phyloP scores from a whole-genome alignment of 2,113 vertebrate species.

The Megaceryle torquata region DNA sequence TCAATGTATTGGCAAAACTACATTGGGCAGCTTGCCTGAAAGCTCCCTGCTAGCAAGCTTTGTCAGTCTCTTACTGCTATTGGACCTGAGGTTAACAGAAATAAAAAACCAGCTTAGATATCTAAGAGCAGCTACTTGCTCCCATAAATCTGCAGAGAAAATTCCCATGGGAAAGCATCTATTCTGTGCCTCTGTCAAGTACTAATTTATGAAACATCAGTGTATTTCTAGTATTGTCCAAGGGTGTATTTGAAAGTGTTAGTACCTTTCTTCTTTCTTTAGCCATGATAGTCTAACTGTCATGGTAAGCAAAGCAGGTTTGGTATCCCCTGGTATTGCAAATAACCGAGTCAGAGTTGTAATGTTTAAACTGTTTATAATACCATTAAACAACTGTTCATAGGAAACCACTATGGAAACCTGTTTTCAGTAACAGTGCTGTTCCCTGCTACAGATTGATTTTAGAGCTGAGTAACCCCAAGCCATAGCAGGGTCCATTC shows the following conservation, averaged over 20 bases:
- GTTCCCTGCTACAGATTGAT: neutral
- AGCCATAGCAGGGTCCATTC: neutral
- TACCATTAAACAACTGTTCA: neutral
- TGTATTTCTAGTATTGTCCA: conserved; percentile 26
- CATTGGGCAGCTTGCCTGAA: neutral
- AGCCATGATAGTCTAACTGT: neutral
- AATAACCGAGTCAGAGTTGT: neutral
- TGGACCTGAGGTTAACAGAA: neutral
- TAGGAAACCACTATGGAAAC: neutral
- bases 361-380: conserved; percentile 9
- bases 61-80: neutral
- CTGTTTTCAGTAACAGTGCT: neutral
- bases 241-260: neutral
- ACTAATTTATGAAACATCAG: conserved; percentile 24
- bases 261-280: conserved; percentile 38
- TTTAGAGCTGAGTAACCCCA: neutral
- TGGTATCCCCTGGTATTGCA: neutral
- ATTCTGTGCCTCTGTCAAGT: neutral
- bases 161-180: neutral
- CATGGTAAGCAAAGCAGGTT: neutral
- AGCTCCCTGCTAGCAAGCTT: neutral
- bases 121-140: neutral
- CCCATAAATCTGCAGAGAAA: neutral
- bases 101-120: neutral
- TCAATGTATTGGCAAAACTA: neutral